Base-by-base conservation (phyloP, 2,113 vertebrate genomes). In the Synchiropus splendidus region DNA sequence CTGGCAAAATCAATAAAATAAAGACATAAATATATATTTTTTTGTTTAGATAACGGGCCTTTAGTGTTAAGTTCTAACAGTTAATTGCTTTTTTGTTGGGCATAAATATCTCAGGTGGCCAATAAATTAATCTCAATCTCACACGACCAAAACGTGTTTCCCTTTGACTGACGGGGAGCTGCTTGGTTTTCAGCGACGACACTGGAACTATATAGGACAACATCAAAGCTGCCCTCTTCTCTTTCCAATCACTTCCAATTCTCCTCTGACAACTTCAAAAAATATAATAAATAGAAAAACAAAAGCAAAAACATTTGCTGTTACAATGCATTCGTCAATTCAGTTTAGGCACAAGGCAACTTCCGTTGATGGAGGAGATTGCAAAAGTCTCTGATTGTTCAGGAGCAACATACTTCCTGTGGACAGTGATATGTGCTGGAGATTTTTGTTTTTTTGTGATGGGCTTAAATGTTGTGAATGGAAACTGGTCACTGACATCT, bases 261-360 rank as follows among this genome's bases (percentile, higher is more conserved):
- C 90, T 91, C 90, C 91, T 95, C 86, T 92, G 88, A 92, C 80
- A 85, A 45, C 13, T 83, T 90, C 86, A 89, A 83, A 86, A 90
- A n/a, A 89, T 88, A 79, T 75, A 95, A 98, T 98, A 98, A 97
- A 99, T 95, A 96, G 87, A 83, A 87, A 64, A 70, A 27, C 65
- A 58, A 70, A 57, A 61, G n/a, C n/a, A 74, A 69, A 69, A 74
- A 74, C 54, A 72, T 88, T 85, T 89, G 89, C 89, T 91, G 88
- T 93, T 97, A 97, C 93, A 98, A 97, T 97, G 91, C 94, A 89
- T 96, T 94, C 89, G 92, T 94, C 94, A 97, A 96, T 91, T 96
- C 89, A 88, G 90, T 94, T 97, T 96, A 98, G 95, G 95, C 93
- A 98, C 94, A 87, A 92, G 89, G 90, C 94, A 90, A 90, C 85